These are phyloP conservation scores for Enteromius afrohamiltoni DNA, from an alignment of 2,797 vertebrate species.

Conservation along the genomic window DNA sequence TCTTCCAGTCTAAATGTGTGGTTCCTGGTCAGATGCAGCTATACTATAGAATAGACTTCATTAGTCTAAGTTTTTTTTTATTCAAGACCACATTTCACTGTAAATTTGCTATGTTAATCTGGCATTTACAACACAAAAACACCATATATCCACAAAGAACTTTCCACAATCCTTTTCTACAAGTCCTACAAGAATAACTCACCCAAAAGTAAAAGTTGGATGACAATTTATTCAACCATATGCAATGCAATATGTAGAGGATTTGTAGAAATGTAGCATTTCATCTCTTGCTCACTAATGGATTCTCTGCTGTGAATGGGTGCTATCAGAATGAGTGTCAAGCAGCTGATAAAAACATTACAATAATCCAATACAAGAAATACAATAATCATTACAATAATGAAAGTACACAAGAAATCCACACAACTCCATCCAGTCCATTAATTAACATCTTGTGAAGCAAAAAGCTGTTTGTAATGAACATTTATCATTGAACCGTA, in stretches of 20 bases:
- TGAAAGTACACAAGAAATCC: neutral
- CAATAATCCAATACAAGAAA: neutral
- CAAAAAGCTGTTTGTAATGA: neutral
- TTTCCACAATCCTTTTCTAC: neutral
- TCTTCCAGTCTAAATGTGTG: neutral
- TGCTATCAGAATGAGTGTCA: neutral
- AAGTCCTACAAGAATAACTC: neutral
- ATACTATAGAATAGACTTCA: too few relatives aligned
- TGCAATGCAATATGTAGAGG: neutral
- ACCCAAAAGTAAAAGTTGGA: neutral
- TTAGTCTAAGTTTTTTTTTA: neutral
- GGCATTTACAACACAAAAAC: neutral
- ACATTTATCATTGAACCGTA: neutral
- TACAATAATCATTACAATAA: neutral
- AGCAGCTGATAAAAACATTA: neutral
- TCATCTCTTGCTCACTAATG: neutral
- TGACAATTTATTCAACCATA: neutral
- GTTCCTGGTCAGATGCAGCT: neutral
- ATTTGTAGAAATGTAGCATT: neutral
- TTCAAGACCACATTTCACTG: neutral
- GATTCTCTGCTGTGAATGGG: neutral
- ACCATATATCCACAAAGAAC: neutral
- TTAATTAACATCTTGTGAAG: neutral
- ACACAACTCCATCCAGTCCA: neutral
- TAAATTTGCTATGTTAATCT: neutral